These are phyloP conservation scores for Phallusia fumigata DNA, from an alignment of 23 tunicate genomes.

Conservation along the genomic window DNA sequence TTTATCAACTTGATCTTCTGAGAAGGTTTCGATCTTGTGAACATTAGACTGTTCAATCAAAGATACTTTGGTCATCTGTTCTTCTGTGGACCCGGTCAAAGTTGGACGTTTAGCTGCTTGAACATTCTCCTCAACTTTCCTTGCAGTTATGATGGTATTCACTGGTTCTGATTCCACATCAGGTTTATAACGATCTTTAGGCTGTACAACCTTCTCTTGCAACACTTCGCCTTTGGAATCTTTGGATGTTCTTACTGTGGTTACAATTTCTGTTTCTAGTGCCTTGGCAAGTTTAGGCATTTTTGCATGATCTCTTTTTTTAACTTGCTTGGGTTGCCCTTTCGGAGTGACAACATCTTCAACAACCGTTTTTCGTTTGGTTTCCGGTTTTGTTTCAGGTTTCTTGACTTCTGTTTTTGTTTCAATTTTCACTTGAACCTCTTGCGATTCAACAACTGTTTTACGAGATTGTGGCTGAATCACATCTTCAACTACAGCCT, in stretches of 20 bases:
- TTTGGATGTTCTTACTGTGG: neutral
- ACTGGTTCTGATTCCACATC: no score
- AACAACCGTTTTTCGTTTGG: neutral
- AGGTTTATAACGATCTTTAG: no score
- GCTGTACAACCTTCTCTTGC: neutral
- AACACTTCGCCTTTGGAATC: neutral
- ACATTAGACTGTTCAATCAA: no score
- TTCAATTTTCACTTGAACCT: neutral
- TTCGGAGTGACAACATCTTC: neutral
- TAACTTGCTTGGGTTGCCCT: neutral
- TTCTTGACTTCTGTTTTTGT: neutral
- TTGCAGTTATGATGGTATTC: slow-evolving; percentile 17
- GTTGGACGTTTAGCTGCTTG: no score
- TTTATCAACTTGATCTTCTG: neutral
- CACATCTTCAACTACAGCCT: slow-evolving; percentile 13
- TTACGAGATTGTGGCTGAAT: neutral
- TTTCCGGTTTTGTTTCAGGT: neutral
- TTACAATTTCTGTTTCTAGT: neutral
- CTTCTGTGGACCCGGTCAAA: no score
- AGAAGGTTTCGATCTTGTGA: no score
- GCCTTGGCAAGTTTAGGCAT: neutral
- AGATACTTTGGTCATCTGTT: no score
- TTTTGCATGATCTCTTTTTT: slow-evolving; percentile 10
- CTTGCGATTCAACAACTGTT: neutral
- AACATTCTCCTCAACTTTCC: neutral